Conservation (phyloP, 2,797 vertebrate genomes). For the Sardinella longiceps region DNA sequence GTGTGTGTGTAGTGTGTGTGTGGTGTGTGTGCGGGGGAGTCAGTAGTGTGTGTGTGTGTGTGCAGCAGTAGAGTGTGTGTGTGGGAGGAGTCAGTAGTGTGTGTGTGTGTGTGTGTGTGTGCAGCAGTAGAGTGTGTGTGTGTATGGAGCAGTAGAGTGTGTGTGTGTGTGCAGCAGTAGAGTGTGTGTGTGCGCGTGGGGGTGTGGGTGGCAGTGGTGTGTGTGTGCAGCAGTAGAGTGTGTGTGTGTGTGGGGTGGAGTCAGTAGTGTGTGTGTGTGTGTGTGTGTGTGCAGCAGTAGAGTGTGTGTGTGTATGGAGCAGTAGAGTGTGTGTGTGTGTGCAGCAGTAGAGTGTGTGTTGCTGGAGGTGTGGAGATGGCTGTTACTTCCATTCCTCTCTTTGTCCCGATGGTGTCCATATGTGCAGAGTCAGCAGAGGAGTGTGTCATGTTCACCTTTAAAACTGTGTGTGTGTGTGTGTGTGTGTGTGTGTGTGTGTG, state of each 20-base stretch:
- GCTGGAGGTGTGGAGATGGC: too few relatives aligned
- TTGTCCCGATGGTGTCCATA: background rate
- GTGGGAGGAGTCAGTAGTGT: background rate
- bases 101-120: too few relatives aligned
- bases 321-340: background rate
- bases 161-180: background rate
- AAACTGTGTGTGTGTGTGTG: background rate
- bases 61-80: background rate
- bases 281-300: too few relatives aligned
- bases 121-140: background rate
- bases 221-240: too few relatives aligned
- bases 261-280: too few relatives aligned
- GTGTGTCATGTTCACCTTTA: slow-evolving; percentile 23
- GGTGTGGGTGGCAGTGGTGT: too few relatives aligned
- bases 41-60: background rate
- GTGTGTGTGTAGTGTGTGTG: too few relatives aligned
- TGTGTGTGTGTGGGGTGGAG: too few relatives aligned
- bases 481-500: slow-evolving; percentile 5
- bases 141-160: background rate
- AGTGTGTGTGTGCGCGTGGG: too few relatives aligned
- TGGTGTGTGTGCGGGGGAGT: too few relatives aligned
- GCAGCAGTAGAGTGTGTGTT: background rate
- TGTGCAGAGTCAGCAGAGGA: background rate
- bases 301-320: too few relatives aligned
- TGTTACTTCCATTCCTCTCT: background rate